phyloP scores from a whole-genome alignment of 2,797 vertebrate genomes.

The Merluccius polli region DNA sequence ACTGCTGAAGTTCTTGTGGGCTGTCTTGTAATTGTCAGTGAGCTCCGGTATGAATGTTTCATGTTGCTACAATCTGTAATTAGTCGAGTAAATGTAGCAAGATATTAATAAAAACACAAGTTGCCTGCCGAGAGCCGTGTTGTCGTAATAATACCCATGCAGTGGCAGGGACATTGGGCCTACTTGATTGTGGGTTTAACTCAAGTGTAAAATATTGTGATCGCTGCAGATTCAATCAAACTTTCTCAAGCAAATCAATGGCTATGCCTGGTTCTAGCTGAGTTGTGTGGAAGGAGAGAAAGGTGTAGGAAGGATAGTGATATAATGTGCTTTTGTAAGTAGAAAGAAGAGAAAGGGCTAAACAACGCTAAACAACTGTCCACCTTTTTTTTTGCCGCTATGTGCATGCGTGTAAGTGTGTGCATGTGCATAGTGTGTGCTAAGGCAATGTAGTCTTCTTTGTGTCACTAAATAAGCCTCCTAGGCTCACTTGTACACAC shows the following conservation, averaged over 20 bases:
- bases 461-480: constrained; percentile 22
- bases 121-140: neutral
- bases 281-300: neutral
- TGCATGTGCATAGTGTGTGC: constrained; percentile 25
- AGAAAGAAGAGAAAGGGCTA: too few species aligned
- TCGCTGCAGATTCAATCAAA: neutral
- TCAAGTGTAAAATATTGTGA: neutral
- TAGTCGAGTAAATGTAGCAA: neutral
- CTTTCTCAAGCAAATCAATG: neutral
- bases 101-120: neutral
- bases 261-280: neutral
- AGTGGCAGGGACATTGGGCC: neutral
- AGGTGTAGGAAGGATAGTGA: too few species aligned
- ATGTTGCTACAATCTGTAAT: neutral
- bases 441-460: neutral
- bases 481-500: constrained; percentile 8
- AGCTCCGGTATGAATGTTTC: neutral
- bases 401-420: constrained; percentile 10
- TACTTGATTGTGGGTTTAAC: neutral
- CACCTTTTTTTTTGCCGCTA: neutral
- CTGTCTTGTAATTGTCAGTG: neutral
- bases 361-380: too few species aligned
- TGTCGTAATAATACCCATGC: neutral
- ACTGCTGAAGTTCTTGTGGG: neutral
- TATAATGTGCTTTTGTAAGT: too few species aligned